Evolutionary conservation across 2,113 vertebrate genomes (phyloP).

Genomic region (Murina feae): DNA sequence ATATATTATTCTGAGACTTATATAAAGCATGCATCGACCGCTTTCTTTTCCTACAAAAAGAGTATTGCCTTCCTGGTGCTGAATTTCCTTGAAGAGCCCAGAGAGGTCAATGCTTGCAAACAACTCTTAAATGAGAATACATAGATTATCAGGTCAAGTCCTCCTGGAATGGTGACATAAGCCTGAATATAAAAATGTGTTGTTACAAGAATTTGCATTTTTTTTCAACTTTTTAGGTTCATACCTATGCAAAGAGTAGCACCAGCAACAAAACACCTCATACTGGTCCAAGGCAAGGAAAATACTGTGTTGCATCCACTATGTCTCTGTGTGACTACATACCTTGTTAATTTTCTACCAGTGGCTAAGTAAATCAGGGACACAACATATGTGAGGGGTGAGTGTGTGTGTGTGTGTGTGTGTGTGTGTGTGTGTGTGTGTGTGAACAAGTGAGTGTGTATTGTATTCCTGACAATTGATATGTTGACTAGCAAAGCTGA

Average conservation of each 20-base stretch:
- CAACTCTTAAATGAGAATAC: neutral
- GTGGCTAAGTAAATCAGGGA: neutral
- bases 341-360: neutral
- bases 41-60: neutral
- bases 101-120: slow-evolving; percentile 36
- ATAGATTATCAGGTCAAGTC: neutral
- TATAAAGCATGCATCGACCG: neutral
- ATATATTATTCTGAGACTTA: neutral
- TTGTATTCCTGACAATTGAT: neutral
- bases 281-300: neutral
- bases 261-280: neutral
- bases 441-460: neutral
- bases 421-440: neutral
- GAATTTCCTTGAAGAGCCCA: neutral
- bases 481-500: neutral
- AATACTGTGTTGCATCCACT: neutral
- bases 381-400: neutral
- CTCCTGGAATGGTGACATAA: neutral
- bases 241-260: neutral
- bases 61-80: neutral
- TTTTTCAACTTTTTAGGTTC: neutral
- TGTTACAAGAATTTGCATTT: neutral
- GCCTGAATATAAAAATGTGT: neutral
- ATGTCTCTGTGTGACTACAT: neutral
- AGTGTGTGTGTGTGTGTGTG: neutral